Evolutionary conservation across 2,888 invertebrate genomes (phyloP).

Genomic region (Coleophora flavipennella): DNA sequence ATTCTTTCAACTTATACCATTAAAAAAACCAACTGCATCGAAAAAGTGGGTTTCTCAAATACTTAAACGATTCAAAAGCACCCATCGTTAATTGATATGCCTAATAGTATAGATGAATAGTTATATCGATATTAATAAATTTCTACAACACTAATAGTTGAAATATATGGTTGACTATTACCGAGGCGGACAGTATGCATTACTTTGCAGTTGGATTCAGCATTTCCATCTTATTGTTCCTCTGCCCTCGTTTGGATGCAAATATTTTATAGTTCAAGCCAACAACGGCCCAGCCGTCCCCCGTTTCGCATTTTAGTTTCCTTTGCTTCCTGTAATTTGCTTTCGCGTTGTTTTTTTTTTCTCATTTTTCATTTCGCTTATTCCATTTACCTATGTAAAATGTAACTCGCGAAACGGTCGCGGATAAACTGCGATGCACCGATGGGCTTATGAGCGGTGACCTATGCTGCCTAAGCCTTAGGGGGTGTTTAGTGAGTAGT

Average conservation of each 20-base stretch:
- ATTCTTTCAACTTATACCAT: no score
- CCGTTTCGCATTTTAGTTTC: constrained; percentile 49
- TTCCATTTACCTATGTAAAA: constrained; percentile 43
- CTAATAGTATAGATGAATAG: no score
- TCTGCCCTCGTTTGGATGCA: constrained; percentile 58
- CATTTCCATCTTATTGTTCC: constrained; percentile 62
- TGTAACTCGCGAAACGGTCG: constrained; percentile 35
- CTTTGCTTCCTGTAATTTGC: constrained; percentile 56
- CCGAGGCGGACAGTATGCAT: constrained; percentile 37
- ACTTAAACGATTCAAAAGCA: no score
- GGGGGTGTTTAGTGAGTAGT: no score
- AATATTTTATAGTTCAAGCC: constrained; percentile 61
- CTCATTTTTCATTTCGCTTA: constrained; percentile 41
- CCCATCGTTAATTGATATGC: no score
- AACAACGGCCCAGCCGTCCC: constrained; percentile 31
- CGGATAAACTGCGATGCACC: no score
- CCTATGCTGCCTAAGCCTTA: no score
- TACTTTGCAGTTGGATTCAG: constrained; percentile 38
- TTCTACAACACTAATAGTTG: constrained; percentile 8
- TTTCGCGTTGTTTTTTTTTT: constrained; percentile 38
- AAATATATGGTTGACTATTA: constrained; percentile 33
- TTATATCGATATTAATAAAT: no score
- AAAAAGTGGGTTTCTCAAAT: no score
- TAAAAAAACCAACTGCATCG: no score
- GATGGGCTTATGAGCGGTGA: no score